Evolutionary conservation across 2,888 invertebrate species (phyloP).

Genomic region (Mechanitis messenoides): DNA sequence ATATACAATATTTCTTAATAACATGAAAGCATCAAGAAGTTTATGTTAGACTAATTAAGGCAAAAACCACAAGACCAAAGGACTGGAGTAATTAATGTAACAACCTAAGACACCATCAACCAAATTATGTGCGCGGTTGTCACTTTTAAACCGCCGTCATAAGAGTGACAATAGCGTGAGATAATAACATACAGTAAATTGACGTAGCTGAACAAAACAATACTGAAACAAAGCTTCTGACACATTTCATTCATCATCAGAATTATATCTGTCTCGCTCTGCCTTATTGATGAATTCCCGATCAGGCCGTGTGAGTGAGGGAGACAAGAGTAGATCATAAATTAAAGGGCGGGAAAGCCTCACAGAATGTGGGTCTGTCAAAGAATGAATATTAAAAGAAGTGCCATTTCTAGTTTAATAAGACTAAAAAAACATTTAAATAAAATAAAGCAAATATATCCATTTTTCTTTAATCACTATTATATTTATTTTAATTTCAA

Average conservation of each 20-base stretch:
- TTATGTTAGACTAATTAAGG: conserved; percentile 8
- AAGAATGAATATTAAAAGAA: conserved; percentile 12
- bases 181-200: not conserved
- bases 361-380: conserved; percentile 29
- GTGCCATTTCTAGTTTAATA: not conserved
- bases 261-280: conserved; percentile 18
- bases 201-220: conserved; percentile 7
- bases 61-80: conserved; percentile 6
- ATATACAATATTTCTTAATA: not conserved
- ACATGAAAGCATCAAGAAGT: not conserved
- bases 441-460: too few relatives aligned
- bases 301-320: conserved; percentile 25
- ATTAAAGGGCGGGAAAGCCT: conserved; percentile 37
- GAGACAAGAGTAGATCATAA: conserved; percentile 31
- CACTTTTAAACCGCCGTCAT: not conserved
- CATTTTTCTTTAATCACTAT: too few relatives aligned
- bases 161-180: conserved; percentile 7
- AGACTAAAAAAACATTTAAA: too few relatives aligned
- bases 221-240: conserved; percentile 14
- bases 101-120: conserved; percentile 3
- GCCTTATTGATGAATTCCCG: conserved; percentile 16
- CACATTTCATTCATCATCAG: conserved; percentile 21
- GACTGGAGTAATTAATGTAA: conserved; percentile 12
- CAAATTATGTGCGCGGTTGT: not conserved
- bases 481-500: too few relatives aligned